Conservation (phyloP, 2,797 vertebrate species). For the Micrastur ruficollis region DNA sequence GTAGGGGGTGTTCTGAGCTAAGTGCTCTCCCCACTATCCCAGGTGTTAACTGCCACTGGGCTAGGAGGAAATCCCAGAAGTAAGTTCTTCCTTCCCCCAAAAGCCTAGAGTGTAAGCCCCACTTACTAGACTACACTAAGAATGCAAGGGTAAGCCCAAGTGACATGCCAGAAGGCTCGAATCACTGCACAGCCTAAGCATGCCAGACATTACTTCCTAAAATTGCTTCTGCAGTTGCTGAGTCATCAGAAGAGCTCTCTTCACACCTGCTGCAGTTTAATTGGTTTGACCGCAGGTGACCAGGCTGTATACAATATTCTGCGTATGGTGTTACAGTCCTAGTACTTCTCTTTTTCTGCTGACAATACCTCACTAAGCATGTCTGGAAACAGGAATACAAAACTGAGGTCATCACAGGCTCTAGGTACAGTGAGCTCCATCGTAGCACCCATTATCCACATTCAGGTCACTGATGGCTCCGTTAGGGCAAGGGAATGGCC, state of each 20-base stretch:
- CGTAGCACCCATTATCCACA: not conserved
- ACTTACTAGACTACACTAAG: not conserved
- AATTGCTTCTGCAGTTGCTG: not conserved
- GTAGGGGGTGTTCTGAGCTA: not conserved
- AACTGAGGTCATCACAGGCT: not conserved
- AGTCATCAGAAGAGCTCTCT: not conserved
- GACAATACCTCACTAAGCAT: not conserved
- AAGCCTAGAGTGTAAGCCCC: not conserved
- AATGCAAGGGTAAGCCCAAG: not conserved
- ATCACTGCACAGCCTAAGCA: not conserved
- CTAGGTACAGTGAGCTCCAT: not conserved
- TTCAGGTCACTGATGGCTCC: not conserved
- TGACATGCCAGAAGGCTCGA: not conserved
- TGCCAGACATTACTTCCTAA: not conserved
- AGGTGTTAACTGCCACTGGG: not conserved
- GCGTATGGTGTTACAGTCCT: not conserved
- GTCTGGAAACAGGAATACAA: not conserved
- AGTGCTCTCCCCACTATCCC: not conserved
- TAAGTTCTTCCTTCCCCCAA: not conserved
- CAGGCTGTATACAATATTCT: not conserved
- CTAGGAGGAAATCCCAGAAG: not conserved
- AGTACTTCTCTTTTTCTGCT: not conserved
- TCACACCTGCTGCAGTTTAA: not conserved
- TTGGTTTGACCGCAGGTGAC: not conserved
- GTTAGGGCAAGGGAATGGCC: not conserved